Conservation (phyloP, 2,797 vertebrate genomes). For the Gobio occitaniae region DNA sequence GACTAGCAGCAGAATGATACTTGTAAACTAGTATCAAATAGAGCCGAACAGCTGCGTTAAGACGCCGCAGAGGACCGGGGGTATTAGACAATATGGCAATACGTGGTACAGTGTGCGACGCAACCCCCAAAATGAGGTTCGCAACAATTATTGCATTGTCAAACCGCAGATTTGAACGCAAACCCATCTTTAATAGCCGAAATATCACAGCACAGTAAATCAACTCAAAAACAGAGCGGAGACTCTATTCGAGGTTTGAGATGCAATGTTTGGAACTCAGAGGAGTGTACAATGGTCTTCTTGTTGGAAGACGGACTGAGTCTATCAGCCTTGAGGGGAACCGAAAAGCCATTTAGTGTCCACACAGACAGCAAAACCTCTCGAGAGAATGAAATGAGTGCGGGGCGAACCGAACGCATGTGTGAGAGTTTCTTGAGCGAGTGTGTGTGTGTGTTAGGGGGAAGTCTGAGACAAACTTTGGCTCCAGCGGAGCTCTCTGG, state of each 20-base stretch:
- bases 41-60: slow-evolving; percentile 45
- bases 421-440: slow-evolving; percentile 39
- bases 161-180: slow-evolving; percentile 6
- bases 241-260: not conserved
- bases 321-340: slow-evolving; percentile 26
- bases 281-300: slow-evolving; percentile 16
- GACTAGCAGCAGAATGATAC: slow-evolving; percentile 29
- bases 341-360: slow-evolving; percentile 28
- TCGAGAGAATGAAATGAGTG: slow-evolving; percentile 24
- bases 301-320: slow-evolving; percentile 15
- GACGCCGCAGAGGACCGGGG: slow-evolving; percentile 11
- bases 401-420: slow-evolving; percentile 18
- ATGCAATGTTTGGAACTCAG: slow-evolving; percentile 30
- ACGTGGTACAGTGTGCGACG: not conserved
- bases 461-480: slow-evolving; percentile 55
- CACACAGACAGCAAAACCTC: slow-evolving; percentile 20
- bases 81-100: slow-evolving; percentile 10
- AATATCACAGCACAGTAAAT: slow-evolving; percentile 5
- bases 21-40: slow-evolving; percentile 47
- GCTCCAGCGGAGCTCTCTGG: slow-evolving; percentile 71
- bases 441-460: slow-evolving; percentile 26
- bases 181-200: slow-evolving; percentile 13
- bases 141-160: not conserved
- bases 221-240: slow-evolving; percentile 12
- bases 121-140: not conserved